Evolutionary conservation across 2,888 invertebrate species (phyloP), one percentile per base, ranked within the genome.

Genomic region (Scrobipalpa costella): DNA sequence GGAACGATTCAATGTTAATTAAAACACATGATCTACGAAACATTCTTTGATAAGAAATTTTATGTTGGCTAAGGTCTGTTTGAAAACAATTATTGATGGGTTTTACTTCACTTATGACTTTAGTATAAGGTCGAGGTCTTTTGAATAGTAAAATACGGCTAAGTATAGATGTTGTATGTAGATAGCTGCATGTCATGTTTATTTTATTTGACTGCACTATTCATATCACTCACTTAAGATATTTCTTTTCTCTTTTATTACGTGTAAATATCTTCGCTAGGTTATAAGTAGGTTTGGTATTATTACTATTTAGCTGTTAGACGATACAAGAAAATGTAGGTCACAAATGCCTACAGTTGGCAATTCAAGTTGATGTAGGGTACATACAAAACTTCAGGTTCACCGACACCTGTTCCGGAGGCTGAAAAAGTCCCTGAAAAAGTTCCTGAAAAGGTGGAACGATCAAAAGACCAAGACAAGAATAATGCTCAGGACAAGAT

Each of bases 331-430:
- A 44, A 6, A 44, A 17, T 36, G 9, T 21, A 59, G 15, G 44
- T n/a, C 17, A 58, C 27, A 27, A 44, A 19, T 21, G 21, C 59
- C 59, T 47, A 8, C 21, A 59, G 21, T 21, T 15, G 34, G 34
- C 34, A 8, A 55, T 34, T 11, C 27, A 27, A 60, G 49, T 34
- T 60, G 47, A 60, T 34, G 47, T 49, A 60, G 60, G 47, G 49
- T 17, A 59, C 59, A 52, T 63, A 47, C 21, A 76, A 76, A 83
- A 83, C 81, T 79, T 21, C 90, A 90, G 90, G 89, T 74, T 79
- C 88, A 61, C 83, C 87, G 64, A 80, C 77, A 63, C 75, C 81
- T 6, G 77, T 55, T 15, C 27, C 81, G 13, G 76, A 55, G 34
- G 15, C 50, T 52, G 50, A 52, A 21, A 27, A 27, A 27, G 27